phyloP scores from a whole-genome alignment of 2,888 invertebrate species.

The Cyaniris semiargus region DNA sequence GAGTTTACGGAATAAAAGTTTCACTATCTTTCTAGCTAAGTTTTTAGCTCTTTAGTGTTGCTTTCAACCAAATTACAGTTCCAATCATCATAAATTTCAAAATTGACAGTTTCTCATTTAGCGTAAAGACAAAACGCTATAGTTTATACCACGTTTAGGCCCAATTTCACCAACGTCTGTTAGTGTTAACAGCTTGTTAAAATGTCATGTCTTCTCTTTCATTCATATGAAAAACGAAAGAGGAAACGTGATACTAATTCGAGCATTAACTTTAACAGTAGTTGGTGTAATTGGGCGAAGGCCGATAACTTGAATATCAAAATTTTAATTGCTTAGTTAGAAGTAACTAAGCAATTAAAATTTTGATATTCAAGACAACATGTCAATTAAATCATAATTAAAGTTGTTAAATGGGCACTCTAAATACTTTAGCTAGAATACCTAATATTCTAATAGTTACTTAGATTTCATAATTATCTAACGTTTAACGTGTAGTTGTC shows the following conservation, averaged over 20 bases:
- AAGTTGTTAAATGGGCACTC: background rate
- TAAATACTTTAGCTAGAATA: background rate
- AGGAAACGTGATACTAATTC: too few relatives aligned
- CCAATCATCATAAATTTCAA: background rate
- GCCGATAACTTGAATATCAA: too few relatives aligned
- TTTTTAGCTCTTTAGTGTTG: background rate
- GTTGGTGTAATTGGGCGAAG: too few relatives aligned
- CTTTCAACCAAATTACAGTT: background rate
- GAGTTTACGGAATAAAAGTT: background rate
- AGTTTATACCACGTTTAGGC: background rate
- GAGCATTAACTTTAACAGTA: too few relatives aligned
- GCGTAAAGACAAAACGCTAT: background rate
- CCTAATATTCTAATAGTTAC: background rate
- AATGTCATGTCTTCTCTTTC: too few relatives aligned
- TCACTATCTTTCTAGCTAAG: background rate
- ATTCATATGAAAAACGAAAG: too few relatives aligned
- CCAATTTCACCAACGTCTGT: too few relatives aligned
- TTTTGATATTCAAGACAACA: constrained; percentile 8
- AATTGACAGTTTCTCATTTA: background rate
- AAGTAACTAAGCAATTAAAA: background rate
- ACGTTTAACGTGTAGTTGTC: background rate
- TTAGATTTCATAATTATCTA: background rate
- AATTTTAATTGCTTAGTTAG: too few relatives aligned
- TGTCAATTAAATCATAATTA: background rate
- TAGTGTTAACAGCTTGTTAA: too few relatives aligned